phyloP scores from a whole-genome alignment of 2,113 vertebrate species.

The Sigmodon hispidus region DNA sequence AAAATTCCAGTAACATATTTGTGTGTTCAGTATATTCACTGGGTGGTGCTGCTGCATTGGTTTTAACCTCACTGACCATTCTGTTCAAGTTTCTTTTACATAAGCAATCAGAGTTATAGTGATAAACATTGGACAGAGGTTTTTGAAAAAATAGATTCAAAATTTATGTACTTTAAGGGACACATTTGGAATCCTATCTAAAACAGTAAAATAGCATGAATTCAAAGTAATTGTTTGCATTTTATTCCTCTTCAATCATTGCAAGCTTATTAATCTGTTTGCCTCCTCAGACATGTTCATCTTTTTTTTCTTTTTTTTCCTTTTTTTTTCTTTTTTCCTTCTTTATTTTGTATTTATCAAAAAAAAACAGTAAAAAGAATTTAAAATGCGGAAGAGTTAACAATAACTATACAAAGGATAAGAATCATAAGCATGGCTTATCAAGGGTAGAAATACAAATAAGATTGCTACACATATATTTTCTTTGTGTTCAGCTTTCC shows the following conservation, averaged over 20 bases:
- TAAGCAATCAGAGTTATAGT: background rate
- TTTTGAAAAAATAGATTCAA: background rate
- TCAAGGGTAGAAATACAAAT: no score
- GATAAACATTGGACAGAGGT: background rate
- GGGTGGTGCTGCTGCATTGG: conserved; percentile 62
- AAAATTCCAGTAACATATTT: background rate
- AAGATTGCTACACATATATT: no score
- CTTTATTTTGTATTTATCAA: no score
- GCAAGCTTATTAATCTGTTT: background rate
- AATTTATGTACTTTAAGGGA: conserved; percentile 25
- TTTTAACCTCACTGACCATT: background rate
- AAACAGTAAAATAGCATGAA: background rate
- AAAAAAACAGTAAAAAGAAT: no score
- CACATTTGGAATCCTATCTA: background rate
- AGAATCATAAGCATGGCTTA: no score
- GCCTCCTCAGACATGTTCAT: background rate
- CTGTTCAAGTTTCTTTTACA: background rate
- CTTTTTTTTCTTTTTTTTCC: no score
- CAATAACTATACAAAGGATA: no score
- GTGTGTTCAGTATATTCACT: conserved; percentile 9
- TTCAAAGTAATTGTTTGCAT: background rate
- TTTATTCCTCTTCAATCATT: background rate
- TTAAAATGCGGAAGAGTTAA: no score
- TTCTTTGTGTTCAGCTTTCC: no score
- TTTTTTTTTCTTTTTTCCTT: no score